phyloP scores from a whole-genome alignment of 2,797 vertebrate species.

The Oryzias dopingdopingensis region DNA sequence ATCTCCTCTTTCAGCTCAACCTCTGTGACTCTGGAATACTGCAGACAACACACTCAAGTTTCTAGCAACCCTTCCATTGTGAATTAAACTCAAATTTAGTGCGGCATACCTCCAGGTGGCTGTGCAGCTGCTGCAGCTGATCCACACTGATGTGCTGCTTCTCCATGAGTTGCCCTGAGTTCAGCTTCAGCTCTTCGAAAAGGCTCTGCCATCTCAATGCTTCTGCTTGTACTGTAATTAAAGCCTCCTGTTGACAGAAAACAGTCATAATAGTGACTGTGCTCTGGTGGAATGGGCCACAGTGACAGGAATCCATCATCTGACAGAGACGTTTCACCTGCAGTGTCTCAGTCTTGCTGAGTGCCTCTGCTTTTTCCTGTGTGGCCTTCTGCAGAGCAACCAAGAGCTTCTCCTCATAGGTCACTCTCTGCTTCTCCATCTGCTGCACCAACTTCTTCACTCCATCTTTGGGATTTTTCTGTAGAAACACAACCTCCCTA shows the following conservation, averaged over 20 bases:
- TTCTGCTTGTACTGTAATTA: slow-evolving; percentile 75
- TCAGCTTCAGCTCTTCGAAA: slow-evolving; percentile 75
- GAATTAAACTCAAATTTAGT: background rate
- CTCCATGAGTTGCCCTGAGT: slow-evolving; percentile 61
- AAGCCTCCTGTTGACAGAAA: slow-evolving; percentile 74
- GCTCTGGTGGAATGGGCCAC: no score
- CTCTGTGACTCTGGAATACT: slow-evolving; percentile 78
- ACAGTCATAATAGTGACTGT: background rate
- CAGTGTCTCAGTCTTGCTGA: slow-evolving; percentile 79
- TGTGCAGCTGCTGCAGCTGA: slow-evolving; percentile 78
- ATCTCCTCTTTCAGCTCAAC: slow-evolving; percentile 67
- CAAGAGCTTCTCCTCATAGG: slow-evolving; percentile 86
- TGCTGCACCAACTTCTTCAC: slow-evolving; percentile 84
- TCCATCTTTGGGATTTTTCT: slow-evolving; percentile 81
- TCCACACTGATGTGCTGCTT: slow-evolving; percentile 73
- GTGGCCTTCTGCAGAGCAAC: slow-evolving; percentile 85
- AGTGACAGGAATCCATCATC: background rate
- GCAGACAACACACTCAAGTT: slow-evolving; percentile 27
- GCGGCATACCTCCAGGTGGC: slow-evolving; percentile 81
- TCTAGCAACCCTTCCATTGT: background rate
- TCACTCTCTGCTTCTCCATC: slow-evolving; percentile 89
- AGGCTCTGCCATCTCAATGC: slow-evolving; percentile 80
- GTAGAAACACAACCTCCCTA: slow-evolving; percentile 13
- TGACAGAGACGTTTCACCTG: slow-evolving; percentile 73
- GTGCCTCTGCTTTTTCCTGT: slow-evolving; percentile 82